Evolutionary conservation across 1,140 invertebrate genomes (phyloP), one percentile per base, ranked within the genome.

Genomic region (Copidosoma floridanum): DNA sequence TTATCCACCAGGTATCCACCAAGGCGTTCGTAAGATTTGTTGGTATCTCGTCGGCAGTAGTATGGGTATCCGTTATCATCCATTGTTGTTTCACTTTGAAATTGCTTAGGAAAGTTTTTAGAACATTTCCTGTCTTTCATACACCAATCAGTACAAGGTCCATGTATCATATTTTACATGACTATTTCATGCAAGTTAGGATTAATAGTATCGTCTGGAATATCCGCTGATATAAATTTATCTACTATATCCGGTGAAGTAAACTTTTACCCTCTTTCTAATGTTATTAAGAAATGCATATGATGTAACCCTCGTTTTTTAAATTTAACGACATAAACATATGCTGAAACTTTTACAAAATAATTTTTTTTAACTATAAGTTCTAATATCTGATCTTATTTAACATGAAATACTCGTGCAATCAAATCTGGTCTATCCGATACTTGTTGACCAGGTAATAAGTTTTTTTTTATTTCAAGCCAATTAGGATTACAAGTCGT

Each of bases 241-340:
- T 43, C 20, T 18, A 43, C 18, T 11, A 43, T 20, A 18, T 43
- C 10, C 10, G 18, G n/a, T 2, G 14, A 40, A 8, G 61, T 64
- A 12, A 59, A 56, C 81, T 64, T 84, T 3, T 14, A 12, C 20
- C 26, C 5, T 10, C 14, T 21, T 46, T 61, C 54, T 41, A 74
- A 64, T 50, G 68, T 75, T 7, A 82, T 6, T 8, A 83, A 58
- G 35, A 82, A 73, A 64, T 83, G 81, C 1, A 64, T 60, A 69
- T 83, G 80, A 0, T 81, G 78, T 18, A 81, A 61, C 7, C 81
- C 81, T 64, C 77, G 64, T 50, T 50, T 32, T 35, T 50, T 26
- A 50, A 50, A 50, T 66, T 84, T 80, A 29, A 83, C 66, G 10
- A 72, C 65, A 54, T 78, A 77, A 64, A 81, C 65, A 50, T 66